Conservation (phyloP, 2,113 vertebrate genomes). For the Sitta europaea region DNA sequence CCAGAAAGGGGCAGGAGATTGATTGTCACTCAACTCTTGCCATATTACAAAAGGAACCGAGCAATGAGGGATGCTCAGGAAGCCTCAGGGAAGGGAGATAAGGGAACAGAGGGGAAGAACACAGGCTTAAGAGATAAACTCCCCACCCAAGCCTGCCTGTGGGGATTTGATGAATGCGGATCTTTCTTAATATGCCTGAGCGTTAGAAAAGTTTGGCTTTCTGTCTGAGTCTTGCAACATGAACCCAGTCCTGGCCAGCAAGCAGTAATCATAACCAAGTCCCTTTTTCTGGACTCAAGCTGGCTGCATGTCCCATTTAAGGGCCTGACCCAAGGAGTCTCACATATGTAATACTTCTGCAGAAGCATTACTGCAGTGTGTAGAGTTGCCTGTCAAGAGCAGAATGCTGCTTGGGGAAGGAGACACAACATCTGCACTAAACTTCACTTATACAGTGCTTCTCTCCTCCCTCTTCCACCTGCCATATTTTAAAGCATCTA, state of each 20-base stretch:
- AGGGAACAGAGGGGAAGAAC: background rate
- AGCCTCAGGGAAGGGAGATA: background rate
- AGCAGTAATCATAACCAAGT: background rate
- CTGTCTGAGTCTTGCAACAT: background rate
- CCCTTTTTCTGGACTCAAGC: background rate
- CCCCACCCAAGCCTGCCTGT: background rate
- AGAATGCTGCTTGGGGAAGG: background rate
- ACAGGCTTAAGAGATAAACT: background rate
- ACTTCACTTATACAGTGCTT: background rate
- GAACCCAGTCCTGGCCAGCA: background rate
- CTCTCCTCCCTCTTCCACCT: background rate
- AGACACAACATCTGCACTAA: background rate
- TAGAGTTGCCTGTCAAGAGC: background rate
- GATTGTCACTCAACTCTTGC: background rate
- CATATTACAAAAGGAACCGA: accelerated
- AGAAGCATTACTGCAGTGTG: background rate
- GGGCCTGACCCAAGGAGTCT: background rate
- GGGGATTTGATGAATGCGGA: background rate
- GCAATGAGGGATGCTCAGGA: background rate
- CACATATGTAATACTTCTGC: background rate
- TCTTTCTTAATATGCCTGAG: background rate
- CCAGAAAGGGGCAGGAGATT: background rate
- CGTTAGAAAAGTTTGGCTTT: background rate
- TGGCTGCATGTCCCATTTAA: background rate
- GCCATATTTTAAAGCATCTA: background rate